These are phyloP conservation scores for Bostrychus sinensis DNA, from an alignment of 2,113 vertebrate species.

Conservation along the genomic window DNA sequence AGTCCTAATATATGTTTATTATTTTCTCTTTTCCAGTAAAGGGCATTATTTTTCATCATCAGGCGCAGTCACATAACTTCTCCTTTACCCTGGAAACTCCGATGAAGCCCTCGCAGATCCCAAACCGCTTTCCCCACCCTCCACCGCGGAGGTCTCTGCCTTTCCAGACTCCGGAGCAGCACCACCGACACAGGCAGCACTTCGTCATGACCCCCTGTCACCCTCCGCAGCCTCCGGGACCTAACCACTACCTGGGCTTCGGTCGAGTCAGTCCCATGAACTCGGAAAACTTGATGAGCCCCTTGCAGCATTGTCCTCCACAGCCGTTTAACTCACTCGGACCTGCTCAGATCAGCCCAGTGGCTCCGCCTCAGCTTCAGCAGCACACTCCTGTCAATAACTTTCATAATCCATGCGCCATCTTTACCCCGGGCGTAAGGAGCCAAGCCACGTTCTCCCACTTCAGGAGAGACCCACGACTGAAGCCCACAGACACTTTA, in stretches of 20 bases:
- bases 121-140: conserved; percentile 36
- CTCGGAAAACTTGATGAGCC: background rate
- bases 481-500: conserved; percentile 11
- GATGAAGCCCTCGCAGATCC: conserved; percentile 59
- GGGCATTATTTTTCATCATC: conserved; percentile 11
- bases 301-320: background rate
- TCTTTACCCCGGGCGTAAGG: background rate
- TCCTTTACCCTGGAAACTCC: conserved; percentile 48
- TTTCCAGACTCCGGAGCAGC: background rate
- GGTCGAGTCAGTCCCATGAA: background rate
- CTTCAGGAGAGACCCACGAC: conserved; percentile 7
- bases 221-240: background rate
- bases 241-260: background rate
- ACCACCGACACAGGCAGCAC: background rate
- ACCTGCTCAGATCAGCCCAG: background rate
- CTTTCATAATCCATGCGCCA: background rate
- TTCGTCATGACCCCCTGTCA: background rate
- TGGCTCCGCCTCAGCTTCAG: background rate
- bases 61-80: conserved; percentile 10
- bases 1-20: background rate
- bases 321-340: background rate
- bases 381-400: background rate
- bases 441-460: background rate
- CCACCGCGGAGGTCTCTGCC: conserved; percentile 12
- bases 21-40: conserved; percentile 41